Base-by-base conservation (phyloP, 2,888 invertebrate genomes). In the Anarsia innoxiella region DNA sequence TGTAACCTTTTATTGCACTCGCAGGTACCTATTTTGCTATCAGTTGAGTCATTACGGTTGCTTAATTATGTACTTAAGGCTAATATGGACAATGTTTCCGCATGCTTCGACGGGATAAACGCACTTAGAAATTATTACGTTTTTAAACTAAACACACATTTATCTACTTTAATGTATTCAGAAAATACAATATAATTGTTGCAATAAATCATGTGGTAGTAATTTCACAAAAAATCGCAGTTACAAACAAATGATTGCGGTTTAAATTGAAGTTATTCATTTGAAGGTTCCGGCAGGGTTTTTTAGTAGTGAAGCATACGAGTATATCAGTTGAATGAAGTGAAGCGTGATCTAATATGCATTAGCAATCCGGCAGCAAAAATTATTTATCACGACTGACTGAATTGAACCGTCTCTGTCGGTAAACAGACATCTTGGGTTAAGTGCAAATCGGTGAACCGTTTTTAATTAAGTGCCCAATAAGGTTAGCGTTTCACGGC, bases 151-250 rank as follows among this genome's bases (percentile, higher is more conserved):
- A n/a, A n/a, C n/a, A n/a, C n/a, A n/a, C n/a, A n/a, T n/a, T n/a
- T n/a, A n/a, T n/a, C n/a, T n/a, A n/a, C n/a, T n/a, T n/a, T n/a
- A 26, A 8, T 26, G 4, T n/a, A 26, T 26, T 26, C 9, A 26
- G 26, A n/a, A 10, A 12, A 28, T 12, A 12, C 28, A 3, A 12
- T 6, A 12, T 23, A 10, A 15, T 12, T 10, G 8, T 23, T 32
- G 32, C 41, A 38, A 41, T 39, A 42, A 41, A 42, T 42, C 35
- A 41, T 19, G 36, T 37, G n/a, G n/a, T n/a, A n/a, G n/a, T 11
- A 25, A 3, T 5, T n/a, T 12, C 15, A 26, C 23, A 45, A 41
- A 48, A 48, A 46, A 40, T 10, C 2, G 25, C n/a, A 9, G 8
- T 25, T 9, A 9, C 2, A 25, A 25, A 25, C n/a, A 25, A 25